Percentiles rank a stretch among this genome's conserved stretches.
Conservation (phyloP, 2,113 vertebrate species). For the Mesocricetus auratus region DNA sequence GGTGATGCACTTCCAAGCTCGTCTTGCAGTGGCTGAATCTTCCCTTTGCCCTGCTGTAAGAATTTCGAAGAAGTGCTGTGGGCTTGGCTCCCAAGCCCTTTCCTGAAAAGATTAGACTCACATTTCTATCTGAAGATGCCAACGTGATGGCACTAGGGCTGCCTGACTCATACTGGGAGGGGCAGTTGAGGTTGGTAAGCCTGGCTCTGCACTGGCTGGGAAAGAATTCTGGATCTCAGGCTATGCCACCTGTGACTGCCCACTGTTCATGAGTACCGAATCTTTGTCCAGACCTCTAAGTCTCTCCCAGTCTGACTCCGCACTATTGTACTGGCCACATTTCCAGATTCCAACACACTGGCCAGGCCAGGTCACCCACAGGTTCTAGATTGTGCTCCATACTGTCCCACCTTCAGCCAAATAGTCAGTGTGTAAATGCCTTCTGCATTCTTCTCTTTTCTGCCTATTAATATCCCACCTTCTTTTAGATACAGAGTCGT, state of each 20-base stretch:
- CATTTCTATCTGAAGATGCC: not conserved
- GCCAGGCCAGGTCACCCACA: not conserved
- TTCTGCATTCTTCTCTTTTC: not conserved
- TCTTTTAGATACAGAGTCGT: not conserved
- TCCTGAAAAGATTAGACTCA: not conserved
- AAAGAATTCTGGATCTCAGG: not conserved
- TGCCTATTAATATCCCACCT: not conserved
- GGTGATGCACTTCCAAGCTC: not conserved
- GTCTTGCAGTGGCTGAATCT: not conserved
- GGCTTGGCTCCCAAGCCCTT: not conserved
- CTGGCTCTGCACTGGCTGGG: not conserved
- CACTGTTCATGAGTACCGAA: not conserved
- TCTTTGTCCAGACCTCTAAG: not conserved
- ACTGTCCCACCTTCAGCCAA: not conserved
- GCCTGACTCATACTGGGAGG: not conserved
- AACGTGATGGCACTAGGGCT: not conserved
- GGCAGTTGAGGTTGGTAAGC: not conserved
- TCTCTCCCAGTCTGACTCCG: not conserved
- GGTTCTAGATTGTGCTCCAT: not conserved
- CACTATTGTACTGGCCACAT: not conserved
- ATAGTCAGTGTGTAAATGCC: not conserved
- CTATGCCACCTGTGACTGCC: not conserved
- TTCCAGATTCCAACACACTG: not conserved
- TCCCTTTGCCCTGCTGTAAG: not conserved
- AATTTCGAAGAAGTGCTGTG: not conserved